phyloP scores from a whole-genome alignment of 2,888 invertebrate genomes.

The Agrochola macilenta region DNA sequence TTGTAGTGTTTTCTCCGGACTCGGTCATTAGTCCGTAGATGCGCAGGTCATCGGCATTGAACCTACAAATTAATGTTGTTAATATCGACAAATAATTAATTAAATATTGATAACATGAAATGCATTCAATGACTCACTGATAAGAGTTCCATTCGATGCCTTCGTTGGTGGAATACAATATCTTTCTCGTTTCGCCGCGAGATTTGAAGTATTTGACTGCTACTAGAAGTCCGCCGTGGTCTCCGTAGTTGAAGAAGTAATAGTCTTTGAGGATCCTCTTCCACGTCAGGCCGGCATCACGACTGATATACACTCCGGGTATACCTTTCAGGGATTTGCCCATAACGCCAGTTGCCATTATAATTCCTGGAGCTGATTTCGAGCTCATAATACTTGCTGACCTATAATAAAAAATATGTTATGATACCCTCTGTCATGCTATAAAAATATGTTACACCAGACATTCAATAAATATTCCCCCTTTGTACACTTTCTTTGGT shows the following conservation, averaged over 20 bases:
- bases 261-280: slow-evolving; percentile 94
- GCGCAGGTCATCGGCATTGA: slow-evolving; percentile 93
- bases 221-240: slow-evolving; percentile 96
- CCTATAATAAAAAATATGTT: slow-evolving; percentile 77
- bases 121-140: slow-evolving; percentile 79
- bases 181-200: slow-evolving; percentile 94
- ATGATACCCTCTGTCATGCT: slow-evolving; percentile 24
- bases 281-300: slow-evolving; percentile 90
- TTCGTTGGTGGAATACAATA: slow-evolving; percentile 96
- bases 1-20: slow-evolving; percentile 97
- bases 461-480: slow-evolving; percentile 21
- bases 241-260: slow-evolving; percentile 97
- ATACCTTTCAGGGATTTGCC: slow-evolving; percentile 95
- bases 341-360: slow-evolving; percentile 95
- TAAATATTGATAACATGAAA: slow-evolving; percentile 47
- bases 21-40: slow-evolving; percentile 98
- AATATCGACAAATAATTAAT: slow-evolving; percentile 54
- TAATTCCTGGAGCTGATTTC: slow-evolving; percentile 96
- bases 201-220: slow-evolving; percentile 95
- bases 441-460: slow-evolving; percentile 20
- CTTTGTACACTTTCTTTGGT: slow-evolving; percentile 7
- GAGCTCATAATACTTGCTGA: slow-evolving; percentile 96
- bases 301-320: slow-evolving; percentile 91
- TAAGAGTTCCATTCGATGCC: slow-evolving; percentile 95
- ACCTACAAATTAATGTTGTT: slow-evolving; percentile 84